Conservation (phyloP, 2,888 invertebrate species). For the Aspidiotus destructor region DNA sequence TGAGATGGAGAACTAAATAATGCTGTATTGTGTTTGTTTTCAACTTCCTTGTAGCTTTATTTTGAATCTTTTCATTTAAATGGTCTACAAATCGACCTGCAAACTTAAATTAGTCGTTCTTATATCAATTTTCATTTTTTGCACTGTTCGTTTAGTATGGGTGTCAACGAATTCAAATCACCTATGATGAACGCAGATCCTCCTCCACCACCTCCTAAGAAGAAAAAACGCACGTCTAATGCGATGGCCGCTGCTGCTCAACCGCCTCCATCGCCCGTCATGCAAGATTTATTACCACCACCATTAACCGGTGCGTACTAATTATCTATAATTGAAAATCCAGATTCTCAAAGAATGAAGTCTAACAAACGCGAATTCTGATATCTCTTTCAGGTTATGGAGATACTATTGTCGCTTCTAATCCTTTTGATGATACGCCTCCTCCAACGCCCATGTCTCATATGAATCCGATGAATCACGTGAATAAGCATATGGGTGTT, state of each 20-base stretch:
- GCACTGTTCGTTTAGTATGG: conserved; percentile 40
- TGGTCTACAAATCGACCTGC: no score
- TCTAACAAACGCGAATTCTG: not conserved
- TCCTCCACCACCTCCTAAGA: conserved; percentile 54
- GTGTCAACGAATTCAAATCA: conserved; percentile 42
- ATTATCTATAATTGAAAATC: no score
- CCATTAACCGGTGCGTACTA: conserved; percentile 55
- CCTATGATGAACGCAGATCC: conserved; percentile 39
- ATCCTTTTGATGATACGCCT: conserved; percentile 88
- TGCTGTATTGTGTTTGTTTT: no score
- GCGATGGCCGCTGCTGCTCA: conserved; percentile 58
- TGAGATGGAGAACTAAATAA: no score
- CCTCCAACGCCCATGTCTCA: conserved; percentile 41
- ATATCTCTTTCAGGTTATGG: conserved; percentile 53
- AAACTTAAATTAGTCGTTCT: no score
- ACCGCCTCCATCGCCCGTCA: conserved; percentile 43
- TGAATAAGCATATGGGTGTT: conserved; percentile 25
- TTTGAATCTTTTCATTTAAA: no score
- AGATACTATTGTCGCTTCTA: conserved; percentile 89
- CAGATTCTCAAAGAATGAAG: no score
- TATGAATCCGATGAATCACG: conserved; percentile 40
- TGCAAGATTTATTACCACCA: conserved; percentile 70
- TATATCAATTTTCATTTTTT: not conserved
- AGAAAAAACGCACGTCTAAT: conserved; percentile 70
- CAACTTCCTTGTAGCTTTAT: no score